Evolutionary conservation across 2,888 invertebrate genomes (phyloP), one percentile per base, ranked within the genome.

Genomic region (Oligia strigilis): DNA sequence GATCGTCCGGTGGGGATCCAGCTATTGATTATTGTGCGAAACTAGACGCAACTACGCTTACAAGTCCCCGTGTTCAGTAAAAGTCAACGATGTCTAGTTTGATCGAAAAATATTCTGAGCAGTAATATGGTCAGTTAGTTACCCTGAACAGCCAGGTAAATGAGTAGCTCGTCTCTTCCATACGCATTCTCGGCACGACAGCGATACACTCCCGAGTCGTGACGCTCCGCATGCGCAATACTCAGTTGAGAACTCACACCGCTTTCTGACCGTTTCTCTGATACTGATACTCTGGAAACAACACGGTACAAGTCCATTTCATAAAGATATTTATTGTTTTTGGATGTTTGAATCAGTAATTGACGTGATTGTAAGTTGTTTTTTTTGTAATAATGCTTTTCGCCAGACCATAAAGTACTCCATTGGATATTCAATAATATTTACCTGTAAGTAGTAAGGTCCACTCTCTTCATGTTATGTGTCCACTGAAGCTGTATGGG

Each of bases 401-500:
- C 3, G 1, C 9, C 9, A 40, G 11, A n/a, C 17, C 17, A 17
- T 9, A 23, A 14, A 40, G 62, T 17, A 58, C 17, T 14, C 29
- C 8, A 8, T 19, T 70, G 19, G 2, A 64, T 40, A n/a, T n/a
- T 40, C 11, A 40, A 17, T n/a, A 9, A n/a, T 40, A 64, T 40
- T 77, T 76, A 97, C 94, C 98, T 95, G 93, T 98, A 98, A 83
- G 97, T 98, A 88, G 98, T 97, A 72, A 98, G 96, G 91, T 98
- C 98, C 46, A 98, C 96, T 80, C 98, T 96, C 80, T 98, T 98
- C 94, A 97, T 98, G 93, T 98, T 98, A 92, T 98, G 98, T 40
- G 98, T 98, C 99, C 99, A 99, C 78, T 97, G 97, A 82, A 99
- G 97, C 90, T 98, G 98, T 89, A 99, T 98, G 4, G 99, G 99